Base-by-base conservation (phyloP, 2,113 vertebrate genomes). In the Nesoenas mayeri region DNA sequence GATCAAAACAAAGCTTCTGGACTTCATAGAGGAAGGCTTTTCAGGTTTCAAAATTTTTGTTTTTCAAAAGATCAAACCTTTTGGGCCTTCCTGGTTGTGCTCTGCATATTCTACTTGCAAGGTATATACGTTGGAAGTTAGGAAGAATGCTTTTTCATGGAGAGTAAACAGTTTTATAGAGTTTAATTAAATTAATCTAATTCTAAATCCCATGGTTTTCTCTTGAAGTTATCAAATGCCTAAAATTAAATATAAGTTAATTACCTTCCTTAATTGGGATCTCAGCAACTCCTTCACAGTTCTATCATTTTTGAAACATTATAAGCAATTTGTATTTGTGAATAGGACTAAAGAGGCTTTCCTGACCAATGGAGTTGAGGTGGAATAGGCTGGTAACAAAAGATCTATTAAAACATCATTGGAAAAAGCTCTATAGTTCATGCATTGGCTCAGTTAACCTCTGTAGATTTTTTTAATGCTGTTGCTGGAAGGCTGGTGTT, bases 341-440 rank as follows among this genome's bases (percentile, higher is more conserved):
- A 95, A 93, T 84, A 89, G 62, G 36, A 83, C 28, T 69, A 60
- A 94, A 89, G 64, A 79, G 20, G 7, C 57, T 80, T 93, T 89
- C 95, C 83, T 74, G 84, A 71, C 29, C 0, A 1, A 54, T 71
- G 51, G 70, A 90, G 34, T n/a, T 85, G 72, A 93, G 67, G 66
- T 75, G 70, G 82, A 95, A 88, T 50, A 48, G 78, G 24, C 44
- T 79, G 54, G 36, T 64, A 42, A 88, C 66, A 94, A 95, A 95
- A 65, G 50, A 62, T 70, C 90, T 92, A 88, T 96, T 96, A 95
- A 97, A 97, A 95, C 69, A 85, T 94, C 89, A 67, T 32, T 66
- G 91, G 84, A 47, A 81, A 91, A 91, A 78, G 47, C 91, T 92
- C 75, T 88, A 66, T 80, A 79, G 89, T 79, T 96, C 94, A 81